These are phyloP conservation scores for Acipenser oxyrinchus DNA, from an alignment of 2,797 vertebrate species.

Conservation along the genomic window DNA sequence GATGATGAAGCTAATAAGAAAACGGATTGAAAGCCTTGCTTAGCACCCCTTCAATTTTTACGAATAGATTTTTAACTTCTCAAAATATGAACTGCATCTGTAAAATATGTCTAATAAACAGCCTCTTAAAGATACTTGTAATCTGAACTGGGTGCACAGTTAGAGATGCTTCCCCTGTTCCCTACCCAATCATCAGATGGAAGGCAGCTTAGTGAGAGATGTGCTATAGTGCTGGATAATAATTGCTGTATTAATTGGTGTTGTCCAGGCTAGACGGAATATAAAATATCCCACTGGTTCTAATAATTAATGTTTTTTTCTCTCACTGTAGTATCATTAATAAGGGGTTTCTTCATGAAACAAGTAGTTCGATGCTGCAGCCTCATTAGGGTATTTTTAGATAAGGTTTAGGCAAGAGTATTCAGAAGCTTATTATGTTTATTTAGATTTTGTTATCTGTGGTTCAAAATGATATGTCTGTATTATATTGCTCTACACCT, in stretches of 20 bases:
- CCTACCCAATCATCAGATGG: constrained; percentile 73
- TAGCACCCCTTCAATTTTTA: too few relatives aligned
- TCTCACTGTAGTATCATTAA: constrained; percentile 77
- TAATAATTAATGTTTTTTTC: constrained; percentile 95
- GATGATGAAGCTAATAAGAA: too few relatives aligned
- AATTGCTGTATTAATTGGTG: constrained; percentile 99
- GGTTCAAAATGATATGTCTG: constrained; percentile 40
- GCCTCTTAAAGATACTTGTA: constrained; percentile 64
- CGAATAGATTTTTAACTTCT: too few relatives aligned
- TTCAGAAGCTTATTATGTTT: constrained; percentile 65
- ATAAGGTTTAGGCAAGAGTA: constrained; percentile 60
- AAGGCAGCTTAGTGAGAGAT: constrained; percentile 68
- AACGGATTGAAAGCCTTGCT: too few relatives aligned
- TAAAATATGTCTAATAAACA: constrained; percentile 57
- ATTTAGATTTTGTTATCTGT: constrained; percentile 73
- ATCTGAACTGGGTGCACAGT: constrained; percentile 63
- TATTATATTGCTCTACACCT: constrained; percentile 60
- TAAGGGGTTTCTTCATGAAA: constrained; percentile 70
- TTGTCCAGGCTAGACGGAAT: constrained; percentile 91
- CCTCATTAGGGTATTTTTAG: constrained; percentile 80
- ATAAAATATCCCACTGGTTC: constrained; percentile 98
- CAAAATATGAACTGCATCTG: too few relatives aligned
- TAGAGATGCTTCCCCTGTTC: constrained; percentile 53
- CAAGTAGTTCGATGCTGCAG: constrained; percentile 71
- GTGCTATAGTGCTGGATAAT: constrained; percentile 80